Evolutionary conservation across 2,888 invertebrate species (phyloP), one percentile per base, ranked within the genome.

Genomic region (Uloborus plumipes): DNA sequence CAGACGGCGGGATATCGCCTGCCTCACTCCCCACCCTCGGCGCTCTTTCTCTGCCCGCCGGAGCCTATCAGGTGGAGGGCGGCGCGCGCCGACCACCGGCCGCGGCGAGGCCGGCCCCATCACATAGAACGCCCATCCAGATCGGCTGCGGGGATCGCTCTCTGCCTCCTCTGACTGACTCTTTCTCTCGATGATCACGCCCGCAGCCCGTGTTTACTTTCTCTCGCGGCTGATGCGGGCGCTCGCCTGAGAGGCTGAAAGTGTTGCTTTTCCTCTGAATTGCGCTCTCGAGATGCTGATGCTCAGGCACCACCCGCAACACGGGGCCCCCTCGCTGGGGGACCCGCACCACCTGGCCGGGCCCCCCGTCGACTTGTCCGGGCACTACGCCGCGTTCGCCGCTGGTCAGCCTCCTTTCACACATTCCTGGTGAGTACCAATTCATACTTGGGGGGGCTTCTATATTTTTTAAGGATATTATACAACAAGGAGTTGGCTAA

Each of bases 351-450:
- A 72, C 39, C 53, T 66, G 13, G 58, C 74, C 18, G 84, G 79
- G 14, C 76, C 80, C 69, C 76, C 79, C 6, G 80, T 76, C 7
- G 84, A 84, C 55, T 39, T 80, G 22, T 78, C 84, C 16, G 84
- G 84, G 1, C 80, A 84, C 76, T 80, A 84, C 31, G 78, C 84
- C 1, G 76, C 76, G 11, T 75, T 75, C 18, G 79, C 84, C 11
- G 76, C 82, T 20, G 84, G 80, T n/a, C 84, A 84, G 20, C 76
- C 84, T 2, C 84, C 84, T 47, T 84, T 84, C 65, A 80, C 80
- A 14, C 84, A 84, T 51, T 84, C 84, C 47, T 84, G 84, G 84
- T 84, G 26, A 84, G 84, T 47, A 39, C 39, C 7, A 39, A 39
- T 39, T 9, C 39, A 39, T 39, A 6, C 9, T 39, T 39, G 9